Conservation (phyloP, 2,888 invertebrate genomes). For the Nezara viridula region DNA sequence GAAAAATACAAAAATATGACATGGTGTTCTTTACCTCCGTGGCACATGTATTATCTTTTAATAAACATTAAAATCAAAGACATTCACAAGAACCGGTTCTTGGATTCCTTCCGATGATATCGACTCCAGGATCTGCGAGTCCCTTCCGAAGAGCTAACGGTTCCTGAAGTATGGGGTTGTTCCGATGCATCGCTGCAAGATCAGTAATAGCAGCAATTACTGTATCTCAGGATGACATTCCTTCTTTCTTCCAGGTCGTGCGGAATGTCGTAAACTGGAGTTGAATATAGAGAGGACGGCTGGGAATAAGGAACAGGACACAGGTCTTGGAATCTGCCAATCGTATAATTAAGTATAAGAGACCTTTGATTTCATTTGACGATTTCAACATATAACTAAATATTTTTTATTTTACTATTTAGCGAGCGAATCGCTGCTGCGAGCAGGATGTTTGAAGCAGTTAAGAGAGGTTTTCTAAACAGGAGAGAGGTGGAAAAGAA, state of each 20-base stretch:
- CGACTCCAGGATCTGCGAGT: neutral
- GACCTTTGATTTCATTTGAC: no score
- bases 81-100: neutral
- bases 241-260: neutral
- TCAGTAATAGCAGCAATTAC: neutral
- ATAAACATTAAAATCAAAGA: neutral
- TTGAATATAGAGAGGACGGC: neutral
- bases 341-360: no score
- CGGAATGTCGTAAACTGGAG: neutral
- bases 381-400: no score
- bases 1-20: no score
- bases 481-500: no score
- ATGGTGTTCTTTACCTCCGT: no score
- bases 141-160: neutral
- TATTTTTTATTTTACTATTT: no score
- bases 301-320: neutral
- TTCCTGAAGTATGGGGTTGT: neutral
- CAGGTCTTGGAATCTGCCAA: no score
- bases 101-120: neutral
- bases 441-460: no score
- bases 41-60: no score
- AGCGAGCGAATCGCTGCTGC: no score
- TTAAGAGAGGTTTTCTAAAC: no score
- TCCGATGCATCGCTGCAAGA: neutral
- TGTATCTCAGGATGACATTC: conserved; percentile 7